Conservation (phyloP, 2,797 vertebrate genomes). For the Siniperca undulata region DNA sequence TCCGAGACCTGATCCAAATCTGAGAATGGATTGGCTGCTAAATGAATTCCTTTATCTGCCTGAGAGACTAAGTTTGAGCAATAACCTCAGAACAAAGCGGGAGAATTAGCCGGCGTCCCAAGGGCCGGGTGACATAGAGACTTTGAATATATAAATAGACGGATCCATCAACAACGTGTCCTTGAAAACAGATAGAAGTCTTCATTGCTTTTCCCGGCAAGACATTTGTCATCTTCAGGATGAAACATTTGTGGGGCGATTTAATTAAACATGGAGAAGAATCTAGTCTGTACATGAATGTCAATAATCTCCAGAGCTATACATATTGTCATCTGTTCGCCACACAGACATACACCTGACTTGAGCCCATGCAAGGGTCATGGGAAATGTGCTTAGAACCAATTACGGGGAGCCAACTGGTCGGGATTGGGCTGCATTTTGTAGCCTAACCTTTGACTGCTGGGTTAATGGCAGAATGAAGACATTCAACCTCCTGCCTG, state of each 20-base stretch:
- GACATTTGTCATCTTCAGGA: slow-evolving; percentile 38
- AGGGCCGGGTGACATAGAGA: slow-evolving; percentile 36
- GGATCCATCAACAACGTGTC: slow-evolving; percentile 43
- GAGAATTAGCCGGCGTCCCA: slow-evolving; percentile 63
- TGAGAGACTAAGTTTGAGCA: slow-evolving; percentile 71
- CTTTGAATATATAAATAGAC: slow-evolving; percentile 63
- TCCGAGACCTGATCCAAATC: slow-evolving; percentile 80
- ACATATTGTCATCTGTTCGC: slow-evolving; percentile 63
- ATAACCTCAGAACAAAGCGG: slow-evolving; percentile 77
- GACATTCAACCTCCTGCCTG: slow-evolving; percentile 57
- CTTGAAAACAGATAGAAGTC: slow-evolving; percentile 61
- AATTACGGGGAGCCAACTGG: slow-evolving; percentile 80
- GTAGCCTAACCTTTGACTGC: slow-evolving; percentile 72
- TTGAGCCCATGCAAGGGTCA: slow-evolving; percentile 60
- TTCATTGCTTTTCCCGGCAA: slow-evolving; percentile 7
- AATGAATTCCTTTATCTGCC: slow-evolving; percentile 84
- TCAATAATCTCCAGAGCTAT: slow-evolving; percentile 56
- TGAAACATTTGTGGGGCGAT: slow-evolving; percentile 42
- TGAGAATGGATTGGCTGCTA: slow-evolving; percentile 80
- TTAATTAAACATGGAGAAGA: slow-evolving; percentile 35
- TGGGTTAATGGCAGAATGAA: slow-evolving; percentile 57
- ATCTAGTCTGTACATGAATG: slow-evolving; percentile 17
- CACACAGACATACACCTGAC: slow-evolving; percentile 57
- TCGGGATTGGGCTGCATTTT: slow-evolving; percentile 64
- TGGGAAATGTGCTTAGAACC: slow-evolving; percentile 71